Evolutionary conservation across 2,888 invertebrate species (phyloP), one percentile per base, ranked within the genome.

Genomic region (Meta bourneti): DNA sequence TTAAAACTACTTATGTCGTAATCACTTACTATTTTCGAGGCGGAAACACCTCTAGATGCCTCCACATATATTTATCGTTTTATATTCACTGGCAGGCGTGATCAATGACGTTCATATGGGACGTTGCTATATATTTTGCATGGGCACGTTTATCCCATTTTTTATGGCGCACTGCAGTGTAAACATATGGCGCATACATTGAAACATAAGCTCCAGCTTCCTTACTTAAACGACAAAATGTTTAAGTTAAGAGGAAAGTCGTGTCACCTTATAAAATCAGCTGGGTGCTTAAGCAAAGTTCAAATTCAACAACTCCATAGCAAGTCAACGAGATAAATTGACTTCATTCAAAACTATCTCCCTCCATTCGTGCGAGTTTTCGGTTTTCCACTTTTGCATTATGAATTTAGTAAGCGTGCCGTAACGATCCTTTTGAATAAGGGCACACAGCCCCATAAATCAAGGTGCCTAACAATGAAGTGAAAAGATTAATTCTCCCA

Each of bases 401-500:
- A 61, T 61, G 61, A 61, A 61, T 61, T 61, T 61, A 61, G 61
- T 16, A 16, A 61, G 61, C 61, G 61, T 9, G 61, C 61, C 61
- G 52, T 8, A 49, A 77, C 77, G 49, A 77, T 49, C 79, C 79
- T 79, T 79, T 79, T 54, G 82, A 51, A 82, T 52, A 16, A 83
- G 51, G 8, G 75, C 13, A 75, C 75, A 13, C 9, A 6, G 70
- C 13, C 51, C 71, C 77, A 78, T 78, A 86, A 86, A 86, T 86
- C 86, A 86, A 74, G 34, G 16, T 19, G 11, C 49, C 51, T 20
- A 9, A 86, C 61, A 86, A 86, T 86, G 49, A 78, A 77, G 70
- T 11, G 77, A 78, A 86, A 86, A 86, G 77, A 86, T 86, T 86
- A 86, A 86, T 86, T 86, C 69, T 78, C 78, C 8, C 16, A 54